phyloP scores from a whole-genome alignment of 2,113 vertebrate species.

The Gnathonemus longibarbis region DNA sequence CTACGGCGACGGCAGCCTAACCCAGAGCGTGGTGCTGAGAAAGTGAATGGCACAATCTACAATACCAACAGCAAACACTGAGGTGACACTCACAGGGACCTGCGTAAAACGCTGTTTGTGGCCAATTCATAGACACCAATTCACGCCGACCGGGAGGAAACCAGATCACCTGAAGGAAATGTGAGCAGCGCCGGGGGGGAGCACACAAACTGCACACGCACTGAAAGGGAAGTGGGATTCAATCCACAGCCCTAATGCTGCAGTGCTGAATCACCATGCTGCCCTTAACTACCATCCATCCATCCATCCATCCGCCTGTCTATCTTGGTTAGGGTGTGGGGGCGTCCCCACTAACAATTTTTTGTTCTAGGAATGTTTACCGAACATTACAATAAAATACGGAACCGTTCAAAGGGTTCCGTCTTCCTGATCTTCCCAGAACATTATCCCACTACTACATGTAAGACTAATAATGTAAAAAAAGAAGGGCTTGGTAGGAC shows the following conservation, averaged over 20 bases:
- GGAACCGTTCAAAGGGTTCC: neutral
- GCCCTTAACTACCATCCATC: neutral
- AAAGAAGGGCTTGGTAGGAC: too few relatives aligned
- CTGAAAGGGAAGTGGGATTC: neutral
- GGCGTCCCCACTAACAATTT: neutral
- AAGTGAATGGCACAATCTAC: neutral
- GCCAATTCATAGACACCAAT: neutral
- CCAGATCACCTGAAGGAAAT: neutral
- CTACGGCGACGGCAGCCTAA: neutral
- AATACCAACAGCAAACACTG: neutral
- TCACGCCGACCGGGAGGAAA: neutral
- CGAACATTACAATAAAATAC: neutral
- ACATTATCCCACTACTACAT: neutral
- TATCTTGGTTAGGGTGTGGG: neutral
- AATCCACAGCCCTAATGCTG: neutral
- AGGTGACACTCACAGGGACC: neutral
- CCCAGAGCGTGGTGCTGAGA: neutral
- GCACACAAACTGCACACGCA: neutral
- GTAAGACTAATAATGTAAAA: neutral
- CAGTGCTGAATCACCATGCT: neutral
- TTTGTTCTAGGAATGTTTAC: neutral
- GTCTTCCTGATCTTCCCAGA: neutral
- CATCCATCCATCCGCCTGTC: neutral
- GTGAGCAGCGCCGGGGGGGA: neutral
- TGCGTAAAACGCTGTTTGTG: neutral